A percentile compares a stretch with the other conserved stretches of the same genome.
Conservation (phyloP, 2,888 invertebrate species). For the Caenorhabditis drosophilae region DNA sequence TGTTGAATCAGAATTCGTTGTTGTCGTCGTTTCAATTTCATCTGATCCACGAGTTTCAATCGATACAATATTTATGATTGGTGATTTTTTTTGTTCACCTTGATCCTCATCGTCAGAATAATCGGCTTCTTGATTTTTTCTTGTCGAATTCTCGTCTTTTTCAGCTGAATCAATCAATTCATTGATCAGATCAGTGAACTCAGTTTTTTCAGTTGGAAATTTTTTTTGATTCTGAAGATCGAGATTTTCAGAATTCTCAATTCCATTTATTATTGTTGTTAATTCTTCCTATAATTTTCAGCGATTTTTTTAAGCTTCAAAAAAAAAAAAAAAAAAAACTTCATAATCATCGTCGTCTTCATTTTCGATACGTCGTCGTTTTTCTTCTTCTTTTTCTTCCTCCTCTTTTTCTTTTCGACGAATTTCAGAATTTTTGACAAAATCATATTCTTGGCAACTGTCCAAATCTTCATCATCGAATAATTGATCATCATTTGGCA, state of each 20-base stretch:
- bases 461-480: conserved; percentile 58
- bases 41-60: conserved; percentile 15
- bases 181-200: conserved; percentile 33
- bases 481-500: conserved; percentile 48
- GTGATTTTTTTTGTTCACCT: conserved; percentile 13
- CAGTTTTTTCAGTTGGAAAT: conserved; percentile 6
- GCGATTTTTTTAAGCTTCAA: neutral
- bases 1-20: conserved; percentile 3
- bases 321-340: neutral
- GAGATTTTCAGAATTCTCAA: conserved; percentile 20
- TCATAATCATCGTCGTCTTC: conserved; percentile 19
- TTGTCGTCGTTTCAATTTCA: conserved; percentile 21
- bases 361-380: conserved; percentile 23
- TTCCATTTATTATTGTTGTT: conserved; percentile 38
- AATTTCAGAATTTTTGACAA: conserved; percentile 35
- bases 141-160: conserved; percentile 6
- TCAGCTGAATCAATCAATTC: conserved; percentile 26
- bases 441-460: conserved; percentile 50
- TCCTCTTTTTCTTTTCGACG: conserved; percentile 26
- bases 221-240: neutral
- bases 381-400: conserved; percentile 27
- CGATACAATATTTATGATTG: conserved; percentile 31
- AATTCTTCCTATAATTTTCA: conserved; percentile 24
- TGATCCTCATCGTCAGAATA: conserved; percentile 1
- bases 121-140: neutral